Conservation (phyloP, 2,113 vertebrate genomes). For the Mungos mungo region DNA sequence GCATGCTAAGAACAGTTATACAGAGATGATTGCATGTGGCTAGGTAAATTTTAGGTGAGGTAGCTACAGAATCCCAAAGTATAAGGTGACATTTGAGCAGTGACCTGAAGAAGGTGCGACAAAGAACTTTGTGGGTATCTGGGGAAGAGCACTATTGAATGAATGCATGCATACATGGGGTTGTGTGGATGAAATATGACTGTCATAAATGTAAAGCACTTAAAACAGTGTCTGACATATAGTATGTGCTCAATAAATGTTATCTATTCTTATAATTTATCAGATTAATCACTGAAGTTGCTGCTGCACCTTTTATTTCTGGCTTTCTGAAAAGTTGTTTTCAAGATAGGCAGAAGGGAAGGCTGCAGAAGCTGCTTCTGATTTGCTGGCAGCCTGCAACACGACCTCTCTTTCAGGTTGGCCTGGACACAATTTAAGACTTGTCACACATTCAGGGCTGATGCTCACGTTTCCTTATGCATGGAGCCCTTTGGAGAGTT, state of each 20-base stretch:
- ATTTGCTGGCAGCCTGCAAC: not conserved
- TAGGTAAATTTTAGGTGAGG: not conserved
- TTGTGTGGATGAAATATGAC: not conserved
- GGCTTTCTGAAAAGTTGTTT: not conserved
- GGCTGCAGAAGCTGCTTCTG: not conserved
- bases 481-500: not conserved
- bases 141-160: not conserved
- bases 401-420: not conserved
- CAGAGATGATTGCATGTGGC: rapidly evolving
- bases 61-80: not conserved
- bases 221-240: not conserved
- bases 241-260: not conserved
- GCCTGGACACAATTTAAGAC: not conserved
- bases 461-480: not conserved
- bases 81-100: not conserved
- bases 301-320: not conserved
- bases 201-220: not conserved
- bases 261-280: not conserved
- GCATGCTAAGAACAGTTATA: not conserved
- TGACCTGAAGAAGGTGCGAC: not conserved
- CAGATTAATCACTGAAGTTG: not conserved
- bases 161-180: not conserved
- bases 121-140: not conserved
- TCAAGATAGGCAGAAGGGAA: not conserved
- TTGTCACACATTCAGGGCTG: not conserved